Evolutionary conservation across 2,797 vertebrate genomes (phyloP), one percentile per base, ranked within the genome.

Genomic region (Urocyon cinereoargenteus): DNA sequence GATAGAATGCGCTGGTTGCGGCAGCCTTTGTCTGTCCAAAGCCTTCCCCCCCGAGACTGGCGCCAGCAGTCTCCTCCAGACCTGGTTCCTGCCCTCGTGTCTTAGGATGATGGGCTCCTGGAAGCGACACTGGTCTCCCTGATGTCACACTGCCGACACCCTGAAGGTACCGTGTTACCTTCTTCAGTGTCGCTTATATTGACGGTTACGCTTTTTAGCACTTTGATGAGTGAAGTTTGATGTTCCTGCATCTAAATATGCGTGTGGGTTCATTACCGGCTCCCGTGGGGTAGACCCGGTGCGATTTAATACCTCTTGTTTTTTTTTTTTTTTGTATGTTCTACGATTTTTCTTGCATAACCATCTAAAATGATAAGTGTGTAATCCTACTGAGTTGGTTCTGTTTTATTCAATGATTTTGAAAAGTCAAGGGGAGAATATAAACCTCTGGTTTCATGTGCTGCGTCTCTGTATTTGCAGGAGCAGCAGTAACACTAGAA

Each of bases 71-170:
- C 11, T 36, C 40, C 40, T 49, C 5, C 9, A 12, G n/a, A 66
- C 2, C 4, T 0, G 0, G 40, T 11, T 2, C 26, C 26, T 3
- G 31, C 6, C 7, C 6, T 5, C 19, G 7, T 3, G 2, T 31
- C 26, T 40, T 18, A 40, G 24, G 26, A 10, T 7, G 18, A 15
- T 5, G 0, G 0, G 3, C 31, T 3, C 2, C 49, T 2, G 6
- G 5, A 5, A 24, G 51, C 31, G 51, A 24, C 1, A 11, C 4
- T 6, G 16, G 9, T 3, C 26, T 59, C 2, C 19, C 11, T 26
- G 26, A 26, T 14, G 18, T 13, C 19, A 26, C 26, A 12, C 26
- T 70, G 18, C 14, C 1, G 1, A 14, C 22, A 12, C 19, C 53
- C n/a, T 5, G 13, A 70, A 70, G 40, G 9, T 40, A 70, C 22